Percentiles rank a stretch among this genome's conserved stretches.
Evolutionary conservation across 2,888 invertebrate species (phyloP).

Genomic region (Brachylomia viminalis): DNA sequence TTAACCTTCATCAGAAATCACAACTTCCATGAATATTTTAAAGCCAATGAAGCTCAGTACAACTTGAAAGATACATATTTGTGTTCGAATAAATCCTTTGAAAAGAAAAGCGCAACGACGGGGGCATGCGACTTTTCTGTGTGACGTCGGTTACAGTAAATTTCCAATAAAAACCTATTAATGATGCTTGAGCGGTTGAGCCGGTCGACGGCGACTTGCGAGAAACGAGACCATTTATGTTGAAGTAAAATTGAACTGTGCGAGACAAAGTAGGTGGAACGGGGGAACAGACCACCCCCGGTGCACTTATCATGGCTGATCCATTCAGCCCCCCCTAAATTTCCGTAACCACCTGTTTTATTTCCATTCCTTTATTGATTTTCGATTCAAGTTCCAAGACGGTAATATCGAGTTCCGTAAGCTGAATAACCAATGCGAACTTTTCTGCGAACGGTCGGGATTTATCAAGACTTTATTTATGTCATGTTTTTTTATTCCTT

Average conservation of each 20-base stretch:
- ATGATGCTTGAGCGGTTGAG: background rate
- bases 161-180: conserved; percentile 10
- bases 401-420: conserved; percentile 17
- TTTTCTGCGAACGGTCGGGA: background rate
- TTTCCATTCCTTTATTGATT: conserved; percentile 41
- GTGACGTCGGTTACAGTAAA: background rate
- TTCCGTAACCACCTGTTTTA: conserved; percentile 54
- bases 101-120: background rate
- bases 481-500: conserved; percentile 5
- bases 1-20: background rate
- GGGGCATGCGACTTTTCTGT: background rate
- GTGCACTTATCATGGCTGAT: conserved; percentile 13
- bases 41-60: conserved; percentile 2
- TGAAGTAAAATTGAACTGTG: conserved; percentile 20
- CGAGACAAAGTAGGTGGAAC: background rate
- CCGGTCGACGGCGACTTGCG: background rate
- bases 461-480: conserved; percentile 11
- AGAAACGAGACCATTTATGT: background rate
- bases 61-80: background rate
- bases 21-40: conserved; percentile 10
- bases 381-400: conserved; percentile 30
- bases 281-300: background rate
- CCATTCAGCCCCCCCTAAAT: conserved; percentile 37
- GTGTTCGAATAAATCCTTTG: background rate
- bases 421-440: conserved; percentile 18